These are phyloP conservation scores for Phoronis australis DNA, from an alignment of 2,888 invertebrate genomes.

Conservation along the genomic window DNA sequence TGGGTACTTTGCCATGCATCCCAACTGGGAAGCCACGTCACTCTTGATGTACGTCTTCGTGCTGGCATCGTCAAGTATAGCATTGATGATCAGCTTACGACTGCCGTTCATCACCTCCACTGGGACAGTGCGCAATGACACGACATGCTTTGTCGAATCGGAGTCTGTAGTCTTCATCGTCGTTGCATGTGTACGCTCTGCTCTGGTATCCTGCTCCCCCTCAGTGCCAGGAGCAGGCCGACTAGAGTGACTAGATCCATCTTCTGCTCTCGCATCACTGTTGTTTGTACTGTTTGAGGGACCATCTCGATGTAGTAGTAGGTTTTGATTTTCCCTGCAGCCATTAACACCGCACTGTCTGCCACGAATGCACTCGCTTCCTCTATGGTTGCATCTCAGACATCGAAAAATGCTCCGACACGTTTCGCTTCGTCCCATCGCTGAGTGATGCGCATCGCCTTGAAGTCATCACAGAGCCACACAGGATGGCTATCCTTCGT, in stretches of 20 bases:
- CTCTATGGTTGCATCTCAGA: conserved; percentile 4
- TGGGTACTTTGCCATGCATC: background rate
- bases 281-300: too few relatives aligned
- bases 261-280: background rate
- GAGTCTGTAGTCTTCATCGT: background rate
- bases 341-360: conserved; percentile 3
- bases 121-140: conserved; percentile 3
- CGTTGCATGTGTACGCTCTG: background rate
- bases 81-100: background rate
- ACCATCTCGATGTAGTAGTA: too few relatives aligned
- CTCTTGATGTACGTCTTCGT: conserved; percentile 4
- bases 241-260: too few relatives aligned
- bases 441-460: background rate
- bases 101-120: conserved; percentile 1
- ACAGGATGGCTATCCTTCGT: background rate
- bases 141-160: background rate
- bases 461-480: conserved; percentile 8
- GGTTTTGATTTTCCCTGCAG: conserved; percentile 6
- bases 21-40: conserved; percentile 4
- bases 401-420: conserved; percentile 5
- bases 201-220: background rate
- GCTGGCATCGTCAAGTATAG: conserved; percentile 6
- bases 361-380: background rate
- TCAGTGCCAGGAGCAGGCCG: background rate
- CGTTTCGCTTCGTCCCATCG: conserved; percentile 9